Evolutionary conservation across 2,888 invertebrate species (phyloP).

Genomic region (Nymphalis urticae): DNA sequence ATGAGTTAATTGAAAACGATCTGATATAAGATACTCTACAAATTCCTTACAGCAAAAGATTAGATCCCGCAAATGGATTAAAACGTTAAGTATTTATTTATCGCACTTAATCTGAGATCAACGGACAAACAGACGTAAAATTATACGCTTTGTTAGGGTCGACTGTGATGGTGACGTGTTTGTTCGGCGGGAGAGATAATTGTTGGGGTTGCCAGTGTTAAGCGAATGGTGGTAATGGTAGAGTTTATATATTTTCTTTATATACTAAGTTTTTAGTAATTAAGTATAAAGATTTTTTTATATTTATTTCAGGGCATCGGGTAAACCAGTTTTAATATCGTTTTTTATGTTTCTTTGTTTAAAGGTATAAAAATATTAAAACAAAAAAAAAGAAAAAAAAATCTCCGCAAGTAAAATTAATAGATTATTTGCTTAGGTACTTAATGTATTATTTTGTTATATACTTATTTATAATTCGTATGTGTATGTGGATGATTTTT

Average conservation of each 20-base stretch:
- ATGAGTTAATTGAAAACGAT: neutral
- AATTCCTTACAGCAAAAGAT: constrained; percentile 27
- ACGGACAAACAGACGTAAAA: constrained; percentile 69
- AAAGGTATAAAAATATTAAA: no score
- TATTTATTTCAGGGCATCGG: no score
- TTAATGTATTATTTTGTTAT: no score
- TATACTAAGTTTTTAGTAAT: neutral
- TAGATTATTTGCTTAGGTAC: no score
- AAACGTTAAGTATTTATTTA: constrained; percentile 77
- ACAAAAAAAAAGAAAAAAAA: no score
- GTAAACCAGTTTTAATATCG: no score
- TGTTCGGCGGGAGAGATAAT: constrained; percentile 22
- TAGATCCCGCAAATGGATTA: constrained; percentile 65
- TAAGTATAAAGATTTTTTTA: neutral
- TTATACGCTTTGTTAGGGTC: constrained; percentile 67
- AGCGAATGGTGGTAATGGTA: constrained; percentile 25
- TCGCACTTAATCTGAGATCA: constrained; percentile 70
- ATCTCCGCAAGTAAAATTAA: no score
- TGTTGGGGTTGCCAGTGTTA: constrained; percentile 24
- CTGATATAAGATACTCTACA: constrained; percentile 2
- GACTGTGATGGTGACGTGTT: constrained; percentile 30
- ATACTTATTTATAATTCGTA: no score
- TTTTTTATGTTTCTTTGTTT: no score
- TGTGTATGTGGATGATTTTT: no score
- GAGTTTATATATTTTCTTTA: neutral